Evolutionary conservation across 1,140 invertebrate species (phyloP), one percentile per base, ranked within the genome.

Genomic region (Aphidius gifuensis): DNA sequence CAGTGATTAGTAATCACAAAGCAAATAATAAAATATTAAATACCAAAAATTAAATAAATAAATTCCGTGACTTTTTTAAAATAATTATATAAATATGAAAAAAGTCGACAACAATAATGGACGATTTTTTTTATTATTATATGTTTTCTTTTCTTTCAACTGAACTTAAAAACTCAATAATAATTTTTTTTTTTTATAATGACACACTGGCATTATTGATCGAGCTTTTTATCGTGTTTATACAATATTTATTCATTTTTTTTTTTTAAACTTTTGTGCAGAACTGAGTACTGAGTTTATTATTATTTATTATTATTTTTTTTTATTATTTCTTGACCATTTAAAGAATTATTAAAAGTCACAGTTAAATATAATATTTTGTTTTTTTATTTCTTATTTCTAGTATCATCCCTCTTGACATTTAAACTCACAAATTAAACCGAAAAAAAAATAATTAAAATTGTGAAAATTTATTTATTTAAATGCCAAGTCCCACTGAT

Each of bases 301-400:
- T 69, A 68, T 7, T 45, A 48, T 9, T 9, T 46, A 42, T 51
- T 51, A 43, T 60, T 11, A 9, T 46, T 32, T 49, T 55, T 21
- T 46, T 53, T 59, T 66, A 71, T 74, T 69, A 73, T 53, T 70
- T 61, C 32, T 46, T n/a, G 65, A 32, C 46, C 43, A 46, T 48
- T 62, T 57, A 42, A 40, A 49, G 70, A 64, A 65, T 67, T 78
- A 75, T 76, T 79, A 77, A 75, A 78, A 72, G 71, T 77, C 76
- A 77, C 72, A 76, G 75, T 78, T 74, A 78, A 76, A 76, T 71
- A 64, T 64, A 76, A 68, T 73, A 77, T 75, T 69, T 57, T 48
- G 38, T 58, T 67, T 63, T 67, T 66, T 66, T 47, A 44, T 47
- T 62, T 65, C 50, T 64, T 49, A 44, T 16, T 46, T 40, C 40